Evolutionary conservation across 2,797 vertebrate genomes (phyloP).

Genomic region (Enteromius trimaculatus): DNA sequence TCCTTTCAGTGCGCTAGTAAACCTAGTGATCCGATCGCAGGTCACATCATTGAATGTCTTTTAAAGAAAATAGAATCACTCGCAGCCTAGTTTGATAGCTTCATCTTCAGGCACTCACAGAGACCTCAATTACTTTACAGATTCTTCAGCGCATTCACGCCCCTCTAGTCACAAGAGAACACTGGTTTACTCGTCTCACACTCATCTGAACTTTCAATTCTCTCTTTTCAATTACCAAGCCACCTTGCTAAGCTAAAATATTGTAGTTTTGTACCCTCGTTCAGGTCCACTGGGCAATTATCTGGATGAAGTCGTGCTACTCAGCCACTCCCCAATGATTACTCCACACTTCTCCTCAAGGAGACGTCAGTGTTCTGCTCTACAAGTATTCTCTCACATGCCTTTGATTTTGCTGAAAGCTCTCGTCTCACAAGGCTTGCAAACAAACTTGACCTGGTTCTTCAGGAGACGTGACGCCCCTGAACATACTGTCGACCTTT

Average conservation of each 20-base stretch:
- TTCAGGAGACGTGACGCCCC: background rate
- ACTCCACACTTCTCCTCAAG: conserved; percentile 14
- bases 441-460: conserved; percentile 48
- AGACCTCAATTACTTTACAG: conserved; percentile 25
- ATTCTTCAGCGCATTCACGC: background rate
- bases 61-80: conserved; percentile 7
- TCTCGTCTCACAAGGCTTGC: conserved; percentile 17
- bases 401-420: conserved; percentile 36
- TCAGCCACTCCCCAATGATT: conserved; percentile 24
- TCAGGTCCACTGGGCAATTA: conserved; percentile 32
- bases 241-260: background rate
- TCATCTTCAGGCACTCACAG: conserved; percentile 27
- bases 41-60: background rate
- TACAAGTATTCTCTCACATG: background rate
- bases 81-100: conserved; percentile 9
- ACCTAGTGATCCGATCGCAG: background rate
- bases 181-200: conserved; percentile 2
- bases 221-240: background rate
- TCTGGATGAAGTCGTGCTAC: conserved; percentile 11
- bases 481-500: conserved; percentile 18
- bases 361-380: conserved; percentile 12
- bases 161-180: background rate
- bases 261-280: conserved; percentile 7
- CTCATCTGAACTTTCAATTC: conserved; percentile 18
- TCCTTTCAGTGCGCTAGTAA: background rate